These are phyloP conservation scores for Diphyllodes magnificus DNA, from an alignment of 2,113 vertebrate genomes.

Conservation along the genomic window DNA sequence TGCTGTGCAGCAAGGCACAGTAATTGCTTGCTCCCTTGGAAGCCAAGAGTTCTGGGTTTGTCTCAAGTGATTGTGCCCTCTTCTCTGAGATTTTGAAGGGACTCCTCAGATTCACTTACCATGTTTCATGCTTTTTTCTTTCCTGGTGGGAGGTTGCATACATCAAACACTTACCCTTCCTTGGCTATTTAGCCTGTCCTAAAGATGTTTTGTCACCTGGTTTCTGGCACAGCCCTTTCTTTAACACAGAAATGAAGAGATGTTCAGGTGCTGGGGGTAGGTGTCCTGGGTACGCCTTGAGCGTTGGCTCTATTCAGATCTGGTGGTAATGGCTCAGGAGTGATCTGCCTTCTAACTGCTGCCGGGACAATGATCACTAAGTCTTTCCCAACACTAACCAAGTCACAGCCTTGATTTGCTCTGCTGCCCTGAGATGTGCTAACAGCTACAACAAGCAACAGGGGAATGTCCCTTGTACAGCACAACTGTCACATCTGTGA, in stretches of 20 bases:
- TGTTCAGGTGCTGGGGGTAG: background rate
- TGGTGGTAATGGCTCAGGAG: background rate
- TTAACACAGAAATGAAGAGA: background rate
- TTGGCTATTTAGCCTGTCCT: background rate
- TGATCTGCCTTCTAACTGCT: background rate
- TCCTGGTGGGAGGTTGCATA: background rate
- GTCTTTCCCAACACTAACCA: background rate
- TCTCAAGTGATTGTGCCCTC: background rate
- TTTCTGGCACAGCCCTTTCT: background rate
- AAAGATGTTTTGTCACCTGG: background rate
- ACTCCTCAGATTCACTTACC: background rate
- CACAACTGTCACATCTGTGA: background rate
- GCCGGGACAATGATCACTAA: background rate
- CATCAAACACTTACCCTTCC: background rate
- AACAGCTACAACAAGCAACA: background rate
- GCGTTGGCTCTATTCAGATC: background rate
- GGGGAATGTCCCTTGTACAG: background rate
- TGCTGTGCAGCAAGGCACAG: background rate
- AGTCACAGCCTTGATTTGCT: background rate
- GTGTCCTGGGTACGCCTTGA: background rate
- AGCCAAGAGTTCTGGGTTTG: background rate
- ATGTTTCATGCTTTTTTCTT: background rate
- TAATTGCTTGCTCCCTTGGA: conserved; percentile 33
- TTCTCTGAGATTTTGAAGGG: background rate
- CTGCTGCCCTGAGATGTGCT: background rate